phyloP scores from a whole-genome alignment of 2,797 vertebrate genomes.

The Syncerus caffer region DNA sequence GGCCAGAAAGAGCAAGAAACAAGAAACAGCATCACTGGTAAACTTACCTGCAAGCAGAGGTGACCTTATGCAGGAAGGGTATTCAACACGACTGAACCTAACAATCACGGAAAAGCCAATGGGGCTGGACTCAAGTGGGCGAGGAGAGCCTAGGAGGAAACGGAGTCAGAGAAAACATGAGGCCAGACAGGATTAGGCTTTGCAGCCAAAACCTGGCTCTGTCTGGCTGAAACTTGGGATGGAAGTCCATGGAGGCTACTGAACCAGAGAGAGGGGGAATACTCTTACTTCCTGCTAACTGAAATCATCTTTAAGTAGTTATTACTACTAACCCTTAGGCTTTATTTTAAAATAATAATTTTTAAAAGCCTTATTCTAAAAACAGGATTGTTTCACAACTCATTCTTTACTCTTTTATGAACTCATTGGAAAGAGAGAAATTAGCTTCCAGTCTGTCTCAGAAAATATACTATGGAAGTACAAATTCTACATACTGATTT shows the following conservation, averaged over 20 bases:
- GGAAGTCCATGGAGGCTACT: not conserved
- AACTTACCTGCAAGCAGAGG: not conserved
- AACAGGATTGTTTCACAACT: conserved; percentile 30
- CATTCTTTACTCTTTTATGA: conserved; percentile 1
- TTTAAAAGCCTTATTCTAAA: not conserved
- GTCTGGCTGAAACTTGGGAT: not conserved
- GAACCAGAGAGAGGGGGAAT: not conserved
- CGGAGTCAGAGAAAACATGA: not conserved
- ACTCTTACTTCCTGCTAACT: conserved; percentile 11
- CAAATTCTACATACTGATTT: conserved; percentile 5
- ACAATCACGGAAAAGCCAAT: not conserved
- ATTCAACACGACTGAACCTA: not conserved
- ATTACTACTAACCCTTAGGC: not conserved
- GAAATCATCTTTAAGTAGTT: conserved; percentile 29
- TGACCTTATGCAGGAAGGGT: not conserved
- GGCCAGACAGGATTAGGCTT: not conserved
- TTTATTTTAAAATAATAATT: not conserved
- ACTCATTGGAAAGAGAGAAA: not conserved
- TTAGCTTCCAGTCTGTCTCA: conserved; percentile 13
- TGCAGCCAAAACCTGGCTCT: not conserved
- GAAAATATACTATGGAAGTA: not conserved
- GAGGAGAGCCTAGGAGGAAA: not conserved
- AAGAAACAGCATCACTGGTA: not conserved
- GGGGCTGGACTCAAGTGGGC: not conserved
- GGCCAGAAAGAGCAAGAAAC: not conserved